Evolutionary conservation across 2,797 vertebrate genomes (phyloP).

Genomic region (Chaetophractus vellerosus): DNA sequence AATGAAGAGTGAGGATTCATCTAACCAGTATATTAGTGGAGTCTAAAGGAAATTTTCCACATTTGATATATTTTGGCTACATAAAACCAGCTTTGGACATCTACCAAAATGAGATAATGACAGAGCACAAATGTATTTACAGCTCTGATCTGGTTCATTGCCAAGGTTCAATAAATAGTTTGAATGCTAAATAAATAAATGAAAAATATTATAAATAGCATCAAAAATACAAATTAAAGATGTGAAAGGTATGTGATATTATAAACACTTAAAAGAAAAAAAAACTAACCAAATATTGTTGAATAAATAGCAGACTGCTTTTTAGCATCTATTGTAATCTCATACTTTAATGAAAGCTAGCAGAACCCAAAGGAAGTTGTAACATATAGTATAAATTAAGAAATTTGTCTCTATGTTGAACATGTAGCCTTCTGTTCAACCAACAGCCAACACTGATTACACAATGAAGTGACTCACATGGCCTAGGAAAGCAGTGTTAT

Average conservation of each 20-base stretch:
- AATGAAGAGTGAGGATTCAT: background rate
- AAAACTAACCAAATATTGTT: background rate
- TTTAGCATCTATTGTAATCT: constrained; percentile 21
- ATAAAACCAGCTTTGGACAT: background rate
- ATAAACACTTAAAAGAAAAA: background rate
- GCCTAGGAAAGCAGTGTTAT: background rate
- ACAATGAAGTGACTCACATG: background rate
- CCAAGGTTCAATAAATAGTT: background rate
- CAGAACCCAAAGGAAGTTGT: constrained; percentile 72
- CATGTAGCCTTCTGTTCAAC: background rate
- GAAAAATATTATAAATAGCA: constrained; percentile 1
- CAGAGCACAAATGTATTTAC: background rate
- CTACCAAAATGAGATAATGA: background rate
- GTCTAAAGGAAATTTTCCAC: background rate
- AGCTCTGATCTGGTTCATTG: background rate
- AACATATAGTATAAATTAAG: constrained; percentile 70
- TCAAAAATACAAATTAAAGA: background rate
- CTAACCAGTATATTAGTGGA: background rate
- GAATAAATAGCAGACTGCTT: background rate
- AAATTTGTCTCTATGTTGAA: constrained; percentile 68
- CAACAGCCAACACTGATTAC: constrained; percentile 71
- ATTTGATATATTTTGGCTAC: background rate
- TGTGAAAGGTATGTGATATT: background rate
- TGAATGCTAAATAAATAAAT: background rate
- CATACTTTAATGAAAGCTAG: constrained; percentile 71